Evolutionary conservation across 2,888 invertebrate species (phyloP), one percentile per base, ranked within the genome.

Genomic region (Strigamia crassipes): DNA sequence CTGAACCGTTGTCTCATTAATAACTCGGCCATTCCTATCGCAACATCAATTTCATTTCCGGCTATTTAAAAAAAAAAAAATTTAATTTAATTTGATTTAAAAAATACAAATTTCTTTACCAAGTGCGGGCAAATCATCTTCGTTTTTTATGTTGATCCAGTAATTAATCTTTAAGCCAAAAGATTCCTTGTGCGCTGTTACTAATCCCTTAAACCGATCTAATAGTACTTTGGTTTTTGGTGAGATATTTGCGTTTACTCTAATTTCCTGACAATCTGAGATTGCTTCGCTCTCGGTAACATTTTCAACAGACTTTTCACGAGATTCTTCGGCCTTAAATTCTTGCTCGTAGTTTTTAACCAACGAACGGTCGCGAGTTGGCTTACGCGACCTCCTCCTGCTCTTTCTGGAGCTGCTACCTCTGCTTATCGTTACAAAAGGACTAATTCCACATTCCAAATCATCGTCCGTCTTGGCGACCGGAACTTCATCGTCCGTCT

Each of bases 1-100:
- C 87, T 86, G 83, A 89, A 88, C n/a, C 88, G 85, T 83, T 89
- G 87, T n/a, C 85, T 84, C 83, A 89, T 87, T 82, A 89, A 84
- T n/a, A 89, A 85, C 82, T 88, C 86, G 0, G 88, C 88, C 84
- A 88, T 87, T 23, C 89, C 89, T 78, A 88, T 85, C 9, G 86
- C 85, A 5, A 87, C 85, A 21, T 88, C 84, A 15, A 89, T 87
- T 85, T 88, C 86, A 79, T 89, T 89, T 21, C 84, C 81, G 51
- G 86, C 88, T 88, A 84, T 10, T 85, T 84, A 18, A 80, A 10
- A 46, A 82, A 80, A 73, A 21, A 21, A 80, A 46, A 73, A 23
- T 27, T 27, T 73, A 23, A 31, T 31, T 31, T 12, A 73, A 9
- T 66, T 4, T 12, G 8, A 23, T 21, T 51, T 1, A 13, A 66